Evolutionary conservation across 1,140 invertebrate species (phyloP).

Genomic region (Paralvinella palmiformis): DNA sequence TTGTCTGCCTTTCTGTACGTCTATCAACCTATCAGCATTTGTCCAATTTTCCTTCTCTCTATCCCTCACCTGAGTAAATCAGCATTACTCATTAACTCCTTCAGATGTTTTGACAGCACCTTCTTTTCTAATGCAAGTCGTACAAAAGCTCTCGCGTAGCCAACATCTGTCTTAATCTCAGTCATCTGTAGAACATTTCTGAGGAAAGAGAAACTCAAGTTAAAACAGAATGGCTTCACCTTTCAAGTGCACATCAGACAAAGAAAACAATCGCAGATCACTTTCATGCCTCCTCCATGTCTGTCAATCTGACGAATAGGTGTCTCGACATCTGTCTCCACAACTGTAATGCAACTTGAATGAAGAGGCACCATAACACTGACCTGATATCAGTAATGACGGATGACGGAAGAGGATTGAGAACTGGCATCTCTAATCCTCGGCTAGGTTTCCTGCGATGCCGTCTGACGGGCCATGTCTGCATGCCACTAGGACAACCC

Average conservation of each 20-base stretch:
- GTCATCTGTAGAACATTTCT: slow-evolving; percentile 73
- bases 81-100: slow-evolving; percentile 78
- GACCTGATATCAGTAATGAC: slow-evolving; percentile 84
- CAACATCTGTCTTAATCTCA: slow-evolving; percentile 92
- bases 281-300: too few relatives aligned
- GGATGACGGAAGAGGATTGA: slow-evolving; percentile 70
- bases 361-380: too few relatives aligned
- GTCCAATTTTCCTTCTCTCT: too few relatives aligned
- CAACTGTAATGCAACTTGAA: too few relatives aligned
- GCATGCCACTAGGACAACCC: slow-evolving; percentile 24
- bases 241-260: too few relatives aligned
- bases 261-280: too few relatives aligned
- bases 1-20: too few relatives aligned
- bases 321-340: too few relatives aligned
- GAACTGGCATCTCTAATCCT: slow-evolving; percentile 15
- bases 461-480: slow-evolving; percentile 24
- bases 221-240: too few relatives aligned
- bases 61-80: slow-evolving; percentile 71
- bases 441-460: slow-evolving; percentile 24
- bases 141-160: slow-evolving; percentile 94
- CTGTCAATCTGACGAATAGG: too few relatives aligned
- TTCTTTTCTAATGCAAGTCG: slow-evolving; percentile 96
- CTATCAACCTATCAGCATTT: too few relatives aligned
- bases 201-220: slow-evolving; percentile 31
- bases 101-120: slow-evolving; percentile 85